phyloP scores from a whole-genome alignment of 2,797 vertebrate genomes.

The Setipinna tenuifilis region DNA sequence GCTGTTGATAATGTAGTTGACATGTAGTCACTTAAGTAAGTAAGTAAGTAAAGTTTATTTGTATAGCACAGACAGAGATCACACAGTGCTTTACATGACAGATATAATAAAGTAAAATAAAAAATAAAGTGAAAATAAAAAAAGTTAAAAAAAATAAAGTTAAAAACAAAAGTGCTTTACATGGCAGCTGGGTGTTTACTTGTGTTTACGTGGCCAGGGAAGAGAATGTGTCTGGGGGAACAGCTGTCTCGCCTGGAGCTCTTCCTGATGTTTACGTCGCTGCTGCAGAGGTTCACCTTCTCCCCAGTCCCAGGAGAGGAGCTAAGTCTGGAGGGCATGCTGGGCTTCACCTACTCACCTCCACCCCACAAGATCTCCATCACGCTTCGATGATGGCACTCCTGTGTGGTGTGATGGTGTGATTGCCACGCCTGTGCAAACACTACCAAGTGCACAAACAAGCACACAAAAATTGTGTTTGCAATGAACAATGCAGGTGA shows the following conservation, averaged over 20 bases:
- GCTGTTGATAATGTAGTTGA: too few species aligned
- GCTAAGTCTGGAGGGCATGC: slow-evolving; percentile 38
- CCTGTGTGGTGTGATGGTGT: neutral
- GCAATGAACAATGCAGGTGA: too few species aligned
- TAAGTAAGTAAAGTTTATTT: too few species aligned
- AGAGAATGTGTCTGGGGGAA: slow-evolving; percentile 55
- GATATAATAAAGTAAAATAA: too few species aligned
- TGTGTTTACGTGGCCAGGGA: slow-evolving; percentile 44
- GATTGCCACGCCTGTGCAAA: neutral
- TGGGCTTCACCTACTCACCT: slow-evolving; percentile 45
- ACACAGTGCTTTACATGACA: too few species aligned
- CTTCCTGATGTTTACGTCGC: slow-evolving; percentile 57
- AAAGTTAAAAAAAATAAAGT: too few species aligned
- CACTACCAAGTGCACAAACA: too few species aligned
- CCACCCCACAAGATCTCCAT: slow-evolving; percentile 45
- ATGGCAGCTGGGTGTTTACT: neutral
- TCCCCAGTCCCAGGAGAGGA: slow-evolving; percentile 50
- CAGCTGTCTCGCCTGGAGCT: slow-evolving; percentile 58
- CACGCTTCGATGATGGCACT: slow-evolving; percentile 34
- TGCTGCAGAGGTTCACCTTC: slow-evolving; percentile 59
- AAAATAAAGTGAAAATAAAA: too few species aligned
- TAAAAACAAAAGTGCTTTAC: too few species aligned
- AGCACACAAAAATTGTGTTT: too few species aligned
- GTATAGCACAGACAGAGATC: too few species aligned
- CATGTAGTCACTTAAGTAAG: neutral